Evolutionary conservation across 2,888 invertebrate genomes (phyloP), one percentile per base, ranked within the genome.

Genomic region (Alloplasta piceator): DNA sequence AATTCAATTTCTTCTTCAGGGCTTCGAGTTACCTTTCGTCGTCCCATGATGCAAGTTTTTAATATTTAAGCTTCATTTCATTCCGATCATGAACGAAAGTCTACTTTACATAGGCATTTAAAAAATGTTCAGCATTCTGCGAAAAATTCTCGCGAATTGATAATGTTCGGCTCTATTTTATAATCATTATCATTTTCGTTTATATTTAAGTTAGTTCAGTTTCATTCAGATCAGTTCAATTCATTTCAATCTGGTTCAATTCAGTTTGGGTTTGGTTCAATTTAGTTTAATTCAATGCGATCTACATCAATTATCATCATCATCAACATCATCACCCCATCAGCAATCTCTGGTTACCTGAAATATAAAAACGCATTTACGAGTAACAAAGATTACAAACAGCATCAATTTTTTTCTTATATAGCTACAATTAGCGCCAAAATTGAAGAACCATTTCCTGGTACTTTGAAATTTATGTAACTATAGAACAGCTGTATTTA

Each of bases 151-250:
- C 6, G 12, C 12, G 7, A 16, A 7, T 16, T 12, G 6, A 4
- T 52, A 2, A 14, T 26, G 26, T 26, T 64, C 64, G 26, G 41
- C 56, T 56, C 43, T 43, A 50, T 68, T 68, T 26, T 43, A 14
- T 68, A 26, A 26, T 26, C 26, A 26, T 26, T 26, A 26, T 55
- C 56, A 68, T n/a, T 70, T 70, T 38, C 26, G 36, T 70, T 60
- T 38, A 58, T 14, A 26, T 70, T 60, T 7, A 46, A n/a, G 46
- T 60, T 38, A 70, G 14, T 70, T 70, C 58, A 70, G 26, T 60
- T 70, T 48, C 46, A 26, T 58, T 58, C 38, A 68, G n/a, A 52
- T 70, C 38, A 58, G 26, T 58, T 70, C 38, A 58, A 16, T 70
- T 70, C 38, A 46, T 7, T 70, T 70, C 38, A 70, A 46, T 66